Evolutionary conservation across 2,888 invertebrate genomes (phyloP), one percentile per base, ranked within the genome.

Genomic region (Hypsopygia costalis): DNA sequence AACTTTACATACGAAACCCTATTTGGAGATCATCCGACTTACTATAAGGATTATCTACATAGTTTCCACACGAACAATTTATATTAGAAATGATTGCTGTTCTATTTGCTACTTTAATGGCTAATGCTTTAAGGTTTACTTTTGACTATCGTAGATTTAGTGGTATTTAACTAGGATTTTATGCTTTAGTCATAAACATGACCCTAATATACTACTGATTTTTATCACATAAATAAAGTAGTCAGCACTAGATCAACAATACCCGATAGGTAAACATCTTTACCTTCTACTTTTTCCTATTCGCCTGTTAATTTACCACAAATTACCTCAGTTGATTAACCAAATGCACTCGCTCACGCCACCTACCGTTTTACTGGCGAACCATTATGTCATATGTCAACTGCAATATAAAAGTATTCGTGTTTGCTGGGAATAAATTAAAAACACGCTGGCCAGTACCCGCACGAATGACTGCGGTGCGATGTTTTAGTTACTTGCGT

Each of bases 371-470:
- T 16, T 60, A 63, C 58, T 51, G 16, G 16, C 16, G 16, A 16
- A 55, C 46, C 59, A 57, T 69, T 64, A 58, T 64, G 62, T 62
- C 64, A 69, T 67, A 62, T 67, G 70, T 71, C 70, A 73, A 70
- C 64, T 69, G 62, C 66, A 53, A 16, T 16, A 56, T 60, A 65
- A 67, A 67, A 64, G 54, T 59, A 56, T 68, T 60, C 69, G 69
- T 70, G 71, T 62, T 69, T 55, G 53, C 65, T 49, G 52, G 56
- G 62, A 62, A 71, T 72, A 72, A 69, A 70, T 73, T 73, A 67
- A 57, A 34, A 41, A 43, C 45, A 36, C 34, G 11, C 31, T 11
- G 31, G n/a, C 5, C 12, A 9, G 5, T 30, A 9, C 12, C n/a
- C 11, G 11, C 31, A 11, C 31, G 31, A 11, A 11, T 1, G 3